A percentile compares a stretch with the other conserved stretches of the same genome.
phyloP scores from a whole-genome alignment of 2,888 invertebrate species.

The Laspeyria flexula region DNA sequence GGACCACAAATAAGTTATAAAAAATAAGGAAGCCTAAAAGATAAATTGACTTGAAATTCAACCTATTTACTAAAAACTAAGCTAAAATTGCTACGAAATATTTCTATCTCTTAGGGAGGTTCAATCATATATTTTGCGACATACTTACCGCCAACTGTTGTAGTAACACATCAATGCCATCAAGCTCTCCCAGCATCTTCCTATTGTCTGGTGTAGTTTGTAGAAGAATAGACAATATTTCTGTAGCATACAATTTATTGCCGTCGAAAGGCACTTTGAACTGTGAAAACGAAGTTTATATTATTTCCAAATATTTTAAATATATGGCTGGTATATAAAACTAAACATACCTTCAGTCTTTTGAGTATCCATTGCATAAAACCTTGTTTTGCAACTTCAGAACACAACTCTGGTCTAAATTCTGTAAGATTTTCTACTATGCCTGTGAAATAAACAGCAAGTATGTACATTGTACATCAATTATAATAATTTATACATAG shows the following conservation, averaged over 20 bases:
- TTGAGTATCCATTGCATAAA: conserved; percentile 96
- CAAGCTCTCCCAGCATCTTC: conserved; percentile 93
- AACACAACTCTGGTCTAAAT: conserved; percentile 93
- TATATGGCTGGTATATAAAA: background rate
- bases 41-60: too few species aligned
- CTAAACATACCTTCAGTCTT: conserved; percentile 89
- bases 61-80: too few species aligned
- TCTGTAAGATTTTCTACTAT: conserved; percentile 98
- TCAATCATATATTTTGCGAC: too few species aligned
- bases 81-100: too few species aligned
- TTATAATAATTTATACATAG: too few species aligned
- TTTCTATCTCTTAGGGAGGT: too few species aligned
- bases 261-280: conserved; percentile 96
- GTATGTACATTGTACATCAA: too few species aligned
- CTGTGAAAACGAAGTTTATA: conserved; percentile 52
- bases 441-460: conserved; percentile 74
- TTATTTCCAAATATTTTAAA: background rate
- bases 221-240: conserved; percentile 97
- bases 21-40: too few species aligned
- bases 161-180: conserved; percentile 97
- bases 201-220: conserved; percentile 95
- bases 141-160: conserved; percentile 94
- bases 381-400: conserved; percentile 95
- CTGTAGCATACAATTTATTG: conserved; percentile 98
- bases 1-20: too few species aligned